Evolutionary conservation across 2,113 vertebrate genomes (phyloP), one percentile per base, ranked within the genome.

Genomic region (Tachysurus vachellii): DNA sequence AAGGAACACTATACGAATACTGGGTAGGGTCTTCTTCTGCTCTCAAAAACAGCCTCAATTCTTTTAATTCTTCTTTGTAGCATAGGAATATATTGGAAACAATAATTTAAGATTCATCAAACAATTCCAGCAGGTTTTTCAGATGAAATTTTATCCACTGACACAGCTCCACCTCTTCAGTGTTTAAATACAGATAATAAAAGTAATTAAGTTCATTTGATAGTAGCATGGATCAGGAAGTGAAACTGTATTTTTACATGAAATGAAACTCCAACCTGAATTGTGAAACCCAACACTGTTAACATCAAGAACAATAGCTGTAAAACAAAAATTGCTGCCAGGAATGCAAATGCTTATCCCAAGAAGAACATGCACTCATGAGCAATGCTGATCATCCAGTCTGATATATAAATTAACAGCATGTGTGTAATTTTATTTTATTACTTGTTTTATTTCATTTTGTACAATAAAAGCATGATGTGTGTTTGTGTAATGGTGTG

Each of bases 221-320:
- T 26, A 7, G 36, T 36, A 31, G 28, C 5, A 11, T 36, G 31
- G n/a, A 57, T 57, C 19, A 17, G 54, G 53, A 85, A 75, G 57
- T 61, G 5, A 14, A 80, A 3, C 14, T 2, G 0, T 36, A 75
- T 56, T 42, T 50, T 53, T 26, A 0, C n/a, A 28, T 1, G 4
- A 44, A 64, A 36, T 16, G 73, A 62, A 84, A 86, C 75, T 23
- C 23, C 77, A 83, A 5, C 12, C 8, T 57, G 44, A 11, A 31
- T 11, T 23, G 4, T 81, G 80, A 68, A 88, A 88, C 54, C 73
- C 42, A 61, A 21, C 75, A 76, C 53, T 87, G 80, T 50, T 79
- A 89, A 87, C 26, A 16, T 13, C 10, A 28, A 56, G 5, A 53
- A 54, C 62, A 86, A 73, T 77, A 64, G 80, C 16, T 44, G 8